Base-by-base conservation (phyloP, 2,797 vertebrate species). In the Crocidura indochinensis region DNA sequence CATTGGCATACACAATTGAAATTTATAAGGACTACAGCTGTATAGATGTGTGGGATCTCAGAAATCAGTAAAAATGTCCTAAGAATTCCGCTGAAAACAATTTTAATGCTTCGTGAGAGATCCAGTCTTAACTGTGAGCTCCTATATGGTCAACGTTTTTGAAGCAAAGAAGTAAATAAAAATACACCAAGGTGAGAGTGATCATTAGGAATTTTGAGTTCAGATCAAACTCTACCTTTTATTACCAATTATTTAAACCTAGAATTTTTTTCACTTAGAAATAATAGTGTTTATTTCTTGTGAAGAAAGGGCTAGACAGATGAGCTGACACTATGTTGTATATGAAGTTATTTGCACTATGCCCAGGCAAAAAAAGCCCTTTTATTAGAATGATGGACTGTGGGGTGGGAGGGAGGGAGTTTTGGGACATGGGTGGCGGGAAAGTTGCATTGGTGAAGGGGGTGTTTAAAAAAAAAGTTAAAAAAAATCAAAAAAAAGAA, bases 11-110 rank as follows among this genome's bases (percentile, higher is more conserved):
- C 27, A 31, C 72, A 88, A 22, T 67, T 85, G 76, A 83, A 51
- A 91, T 49, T 76, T 88, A 49, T 53, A 69, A 53, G 91, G 93
- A 87, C 4, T 67, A 9, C 49, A 90, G 71, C 15, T 67, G 7
- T 74, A 72, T 69, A 85, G 73, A 53, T 6, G 8, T 77, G 56
- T 75, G 56, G 44, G 44, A 88, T 75, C 14, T 47, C 62, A 79
- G 62, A 24, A 87, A 69, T 90, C 56, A 80, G 76, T 44, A 73
- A n/a, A 90, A 94, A 64, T 9, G 56, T 24, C 20, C 56, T 26
- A 53, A 76, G 19, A 69, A 62, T 2, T 15, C 31, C 68, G 64
- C 62, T 27, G 84, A 86, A 92, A 81, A 44, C 46, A 11, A 53
- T 1, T 29, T 20, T 56, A 49, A 51, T 2, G 6, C 53, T 14